Percentiles rank a stretch among this genome's conserved stretches.
phyloP scores from a whole-genome alignment of 2,113 vertebrate species.

The Hydrolagus affinis region DNA sequence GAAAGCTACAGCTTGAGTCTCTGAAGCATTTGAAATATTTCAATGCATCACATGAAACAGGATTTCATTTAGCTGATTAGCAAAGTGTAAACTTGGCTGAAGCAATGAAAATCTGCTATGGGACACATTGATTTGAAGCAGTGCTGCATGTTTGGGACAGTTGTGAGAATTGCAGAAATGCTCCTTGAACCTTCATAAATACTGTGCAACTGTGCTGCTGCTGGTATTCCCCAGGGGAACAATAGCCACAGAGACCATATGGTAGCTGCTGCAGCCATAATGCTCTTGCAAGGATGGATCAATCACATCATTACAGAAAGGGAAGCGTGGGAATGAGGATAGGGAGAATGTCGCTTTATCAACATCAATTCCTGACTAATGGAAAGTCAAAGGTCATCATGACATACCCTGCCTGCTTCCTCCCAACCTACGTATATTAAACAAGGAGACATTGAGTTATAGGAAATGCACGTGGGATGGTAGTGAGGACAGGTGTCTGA shows the following conservation, averaged over 20 bases:
- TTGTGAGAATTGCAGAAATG: not conserved
- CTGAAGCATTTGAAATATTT: not conserved
- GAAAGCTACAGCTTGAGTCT: not conserved
- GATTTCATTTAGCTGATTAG: not conserved
- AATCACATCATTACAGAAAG: slow-evolving; percentile 3
- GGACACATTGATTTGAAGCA: not conserved
- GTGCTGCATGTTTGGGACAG: too few relatives aligned
- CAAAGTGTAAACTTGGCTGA: not conserved
- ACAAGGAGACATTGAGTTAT: not conserved
- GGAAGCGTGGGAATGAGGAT: not conserved
- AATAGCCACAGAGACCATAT: not conserved
- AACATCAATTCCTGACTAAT: not conserved
- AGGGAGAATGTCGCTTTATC: not conserved
- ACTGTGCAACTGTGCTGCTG: not conserved
- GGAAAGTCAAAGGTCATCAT: slow-evolving; percentile 1
- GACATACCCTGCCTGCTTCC: not conserved
- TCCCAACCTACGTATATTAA: not conserved
- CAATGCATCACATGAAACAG: not conserved
- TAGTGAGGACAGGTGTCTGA: not conserved
- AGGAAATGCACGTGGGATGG: not conserved
- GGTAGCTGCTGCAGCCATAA: slow-evolving; percentile 12
- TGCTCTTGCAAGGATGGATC: not conserved
- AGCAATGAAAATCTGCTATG: not conserved
- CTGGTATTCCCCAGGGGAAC: not conserved
- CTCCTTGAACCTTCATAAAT: not conserved